A percentile compares a stretch with the other conserved stretches of the same genome.
Conservation (phyloP, 2,113 vertebrate genomes). For the Pundamilia nyererei region DNA sequence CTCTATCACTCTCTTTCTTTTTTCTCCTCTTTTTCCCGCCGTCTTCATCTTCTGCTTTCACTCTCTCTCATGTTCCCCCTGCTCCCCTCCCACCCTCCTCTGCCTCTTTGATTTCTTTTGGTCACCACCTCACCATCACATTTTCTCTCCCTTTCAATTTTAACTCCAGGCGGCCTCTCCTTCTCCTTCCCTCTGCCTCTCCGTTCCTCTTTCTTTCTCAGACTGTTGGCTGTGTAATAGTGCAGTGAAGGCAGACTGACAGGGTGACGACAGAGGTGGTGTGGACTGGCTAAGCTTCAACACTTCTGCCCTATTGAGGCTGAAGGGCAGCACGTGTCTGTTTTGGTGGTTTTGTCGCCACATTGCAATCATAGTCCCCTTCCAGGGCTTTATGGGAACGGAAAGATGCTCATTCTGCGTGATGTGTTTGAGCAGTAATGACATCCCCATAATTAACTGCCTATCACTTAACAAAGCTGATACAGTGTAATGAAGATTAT, state of each 20-base stretch:
- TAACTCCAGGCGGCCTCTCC: neutral
- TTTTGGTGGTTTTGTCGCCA: neutral
- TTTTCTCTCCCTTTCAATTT: neutral
- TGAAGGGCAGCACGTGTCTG: neutral
- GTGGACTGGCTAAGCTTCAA: conserved; percentile 45
- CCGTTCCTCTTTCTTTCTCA: neutral
- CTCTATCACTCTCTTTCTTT: neutral
- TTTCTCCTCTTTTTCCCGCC: neutral
- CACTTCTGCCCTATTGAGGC: neutral
- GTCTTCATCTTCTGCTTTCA: conserved; percentile 13
- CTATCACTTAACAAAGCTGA: conserved; percentile 41
- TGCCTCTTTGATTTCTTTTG: neutral
- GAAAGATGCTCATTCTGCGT: conserved; percentile 11
- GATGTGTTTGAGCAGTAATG: conserved; percentile 17
- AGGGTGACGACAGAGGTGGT: conserved; percentile 35
- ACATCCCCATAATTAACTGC: conserved; percentile 39
- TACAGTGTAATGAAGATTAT: conserved; percentile 30
- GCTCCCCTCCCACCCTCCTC: neutral
- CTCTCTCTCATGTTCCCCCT: neutral
- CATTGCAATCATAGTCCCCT: conserved; percentile 15
- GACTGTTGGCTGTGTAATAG: conserved; percentile 17
- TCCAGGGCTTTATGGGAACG: neutral
- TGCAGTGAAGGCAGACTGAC: conserved; percentile 12
- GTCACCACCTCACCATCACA: conserved; percentile 1
- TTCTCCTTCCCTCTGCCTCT: neutral